Base-by-base conservation (phyloP, 2,797 vertebrate genomes). In the Sebastiscus tertius region DNA sequence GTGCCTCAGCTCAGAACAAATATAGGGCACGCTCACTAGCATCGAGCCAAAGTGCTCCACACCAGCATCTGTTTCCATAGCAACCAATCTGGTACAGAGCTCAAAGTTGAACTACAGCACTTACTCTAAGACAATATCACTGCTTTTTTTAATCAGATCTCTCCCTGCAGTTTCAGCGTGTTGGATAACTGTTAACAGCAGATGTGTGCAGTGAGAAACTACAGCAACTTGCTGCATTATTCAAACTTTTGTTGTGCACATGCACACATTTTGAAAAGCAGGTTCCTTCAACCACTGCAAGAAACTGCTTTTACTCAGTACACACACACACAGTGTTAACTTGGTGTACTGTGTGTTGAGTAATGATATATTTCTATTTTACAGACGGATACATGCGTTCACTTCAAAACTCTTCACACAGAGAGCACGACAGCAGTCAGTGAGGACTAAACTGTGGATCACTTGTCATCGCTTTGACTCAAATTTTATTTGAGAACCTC, bases 1-100 rank as follows among this genome's bases (percentile, higher is more conserved):
- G 84, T 91, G 92, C 85, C 87, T 88, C 79, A 8, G 87, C 86
- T 86, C 85, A 74, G 84, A 92, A 93, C 94, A 95, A 92, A 94
- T 93, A 91, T 93, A 94, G 91, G 93, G 86, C 87, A 46, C 60
- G 61, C 74, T 89, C 74, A 49, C 71, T 61, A 73, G 73, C 84
- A 89, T 65, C 26, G 11, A 92, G 86, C 90, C 85, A 87, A 82
- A 91, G 86, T 86, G 89, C 90, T 93, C 86, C 87, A 90, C 90
- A 91, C 86, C 88, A 91, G 90, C 90, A 90, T 89, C 77, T 46
- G 92, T 95, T 92, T 81, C 93, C 92, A 83, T 82, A 14, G 89
- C 90, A 83, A 94, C 93, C 90, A 63, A 80, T 79, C 86, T 86
- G 82, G 72, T 79, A 71, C 81, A 60, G 69, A 82, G 85, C 92